phyloP scores from a whole-genome alignment of 2,797 vertebrate species.

The Catamblyrhynchus diadema region DNA sequence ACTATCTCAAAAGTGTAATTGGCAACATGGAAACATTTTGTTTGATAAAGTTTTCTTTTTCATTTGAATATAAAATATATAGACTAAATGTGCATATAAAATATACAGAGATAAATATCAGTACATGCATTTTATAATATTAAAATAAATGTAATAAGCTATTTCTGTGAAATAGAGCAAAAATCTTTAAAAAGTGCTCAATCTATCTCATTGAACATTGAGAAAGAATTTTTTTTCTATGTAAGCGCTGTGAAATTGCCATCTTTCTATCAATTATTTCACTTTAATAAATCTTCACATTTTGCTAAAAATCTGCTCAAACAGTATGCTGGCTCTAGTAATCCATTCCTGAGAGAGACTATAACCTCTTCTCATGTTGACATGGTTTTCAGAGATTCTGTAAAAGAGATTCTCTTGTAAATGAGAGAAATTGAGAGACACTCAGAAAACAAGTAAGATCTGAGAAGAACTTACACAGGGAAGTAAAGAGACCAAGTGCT shows the following conservation, averaged over 20 bases:
- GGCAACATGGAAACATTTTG: neutral
- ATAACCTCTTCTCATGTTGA: neutral
- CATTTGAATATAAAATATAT: neutral
- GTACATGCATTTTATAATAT: neutral
- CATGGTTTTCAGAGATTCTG: neutral
- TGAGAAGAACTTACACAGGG: neutral
- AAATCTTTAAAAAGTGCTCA: neutral
- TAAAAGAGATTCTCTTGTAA: neutral
- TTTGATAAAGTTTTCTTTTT: neutral
- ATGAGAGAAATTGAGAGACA: neutral
- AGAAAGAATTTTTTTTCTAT: neutral
- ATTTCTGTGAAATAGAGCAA: neutral
- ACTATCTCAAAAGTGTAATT: neutral
- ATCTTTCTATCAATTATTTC: neutral
- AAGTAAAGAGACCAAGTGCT: neutral
- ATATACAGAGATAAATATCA: neutral
- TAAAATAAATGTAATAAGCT: neutral
- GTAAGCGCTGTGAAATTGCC: neutral
- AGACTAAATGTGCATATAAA: neutral
- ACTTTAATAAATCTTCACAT: neutral
- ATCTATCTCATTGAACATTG: neutral
- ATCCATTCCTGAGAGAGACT: neutral
- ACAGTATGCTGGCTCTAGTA: accelerated
- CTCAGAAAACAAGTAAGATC: neutral
- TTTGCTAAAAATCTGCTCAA: neutral